Conservation (phyloP, 2,113 vertebrate genomes). For the Peromyscus leucopus region DNA sequence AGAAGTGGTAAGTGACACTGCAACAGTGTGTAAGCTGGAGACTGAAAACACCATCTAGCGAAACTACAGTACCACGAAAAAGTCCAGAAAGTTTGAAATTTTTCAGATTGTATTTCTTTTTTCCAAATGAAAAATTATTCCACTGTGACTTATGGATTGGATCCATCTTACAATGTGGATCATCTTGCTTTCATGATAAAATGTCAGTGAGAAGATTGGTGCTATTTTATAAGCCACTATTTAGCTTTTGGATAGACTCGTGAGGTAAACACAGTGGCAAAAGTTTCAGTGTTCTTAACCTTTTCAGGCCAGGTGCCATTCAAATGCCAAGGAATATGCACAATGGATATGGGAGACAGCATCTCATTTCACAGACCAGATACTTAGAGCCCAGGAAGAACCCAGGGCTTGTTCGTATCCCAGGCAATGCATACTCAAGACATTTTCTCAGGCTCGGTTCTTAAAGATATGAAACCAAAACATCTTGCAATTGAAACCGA, state of each 20-base stretch:
- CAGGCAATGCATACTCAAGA: neutral
- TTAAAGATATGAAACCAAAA: slow-evolving; percentile 35
- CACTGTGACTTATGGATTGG: neutral
- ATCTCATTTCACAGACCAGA: neutral
- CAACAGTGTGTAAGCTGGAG: neutral
- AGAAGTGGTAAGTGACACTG: neutral
- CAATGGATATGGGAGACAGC: neutral
- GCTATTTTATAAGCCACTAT: neutral
- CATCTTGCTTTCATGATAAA: neutral
- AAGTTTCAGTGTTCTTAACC: neutral
- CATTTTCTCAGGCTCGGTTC: neutral
- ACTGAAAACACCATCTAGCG: neutral
- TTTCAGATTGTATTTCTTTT: neutral
- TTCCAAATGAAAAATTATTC: slow-evolving; percentile 39
- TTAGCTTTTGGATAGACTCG: neutral
- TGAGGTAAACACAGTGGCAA: neutral
- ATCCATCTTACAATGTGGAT: neutral
- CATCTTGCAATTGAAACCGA: neutral
- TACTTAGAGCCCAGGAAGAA: neutral
- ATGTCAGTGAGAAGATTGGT: neutral
- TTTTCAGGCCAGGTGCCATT: neutral
- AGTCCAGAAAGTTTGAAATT: slow-evolving; percentile 11
- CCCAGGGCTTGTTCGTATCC: neutral
- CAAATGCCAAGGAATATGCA: neutral
- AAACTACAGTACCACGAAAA: neutral